These are phyloP conservation scores for Amphiura filiformis DNA, from an alignment of 35 echinoderm and acorn worm species.

Conservation along the genomic window DNA sequence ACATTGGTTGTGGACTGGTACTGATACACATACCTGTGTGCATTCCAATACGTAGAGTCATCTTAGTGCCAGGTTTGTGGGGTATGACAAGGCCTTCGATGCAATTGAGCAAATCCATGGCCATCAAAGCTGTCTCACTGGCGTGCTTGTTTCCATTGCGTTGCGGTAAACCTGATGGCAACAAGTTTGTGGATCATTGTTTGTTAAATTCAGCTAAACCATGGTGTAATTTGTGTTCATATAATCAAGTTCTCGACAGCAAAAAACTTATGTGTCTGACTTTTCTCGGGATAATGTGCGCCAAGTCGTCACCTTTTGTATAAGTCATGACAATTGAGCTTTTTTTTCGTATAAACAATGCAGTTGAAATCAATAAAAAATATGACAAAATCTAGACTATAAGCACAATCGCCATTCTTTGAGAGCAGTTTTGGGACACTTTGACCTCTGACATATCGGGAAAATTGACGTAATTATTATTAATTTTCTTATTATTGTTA, in stretches of 20 bases:
- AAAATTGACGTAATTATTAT: too few species aligned
- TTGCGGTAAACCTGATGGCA: slow-evolving; percentile 67
- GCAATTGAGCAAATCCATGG: slow-evolving; percentile 72
- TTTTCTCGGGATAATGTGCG: not conserved
- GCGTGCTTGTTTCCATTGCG: slow-evolving; percentile 88
- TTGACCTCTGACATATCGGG: too few species aligned
- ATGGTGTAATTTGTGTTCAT: not conserved
- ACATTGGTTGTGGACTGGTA: too few species aligned
- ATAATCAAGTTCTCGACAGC: not conserved
- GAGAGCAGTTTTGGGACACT: too few species aligned
- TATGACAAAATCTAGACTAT: too few species aligned
- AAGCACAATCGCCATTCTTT: too few species aligned
- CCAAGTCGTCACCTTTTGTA: not conserved
- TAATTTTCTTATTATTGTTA: too few species aligned
- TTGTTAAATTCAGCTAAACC: not conserved
- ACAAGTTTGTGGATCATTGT: not conserved
- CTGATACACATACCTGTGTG: slow-evolving; percentile 97
- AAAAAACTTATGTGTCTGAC: not conserved
- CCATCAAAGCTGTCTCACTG: slow-evolving; percentile 76
- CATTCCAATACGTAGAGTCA: slow-evolving; percentile 82
- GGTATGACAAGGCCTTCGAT: slow-evolving; percentile 63
- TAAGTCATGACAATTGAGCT: too few species aligned
- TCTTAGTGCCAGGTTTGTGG: slow-evolving; percentile 63
- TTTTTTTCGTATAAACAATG: too few species aligned
- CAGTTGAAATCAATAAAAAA: too few species aligned